phyloP scores from a whole-genome alignment of 2,888 invertebrate genomes.

The Scaptomyza parva region DNA sequence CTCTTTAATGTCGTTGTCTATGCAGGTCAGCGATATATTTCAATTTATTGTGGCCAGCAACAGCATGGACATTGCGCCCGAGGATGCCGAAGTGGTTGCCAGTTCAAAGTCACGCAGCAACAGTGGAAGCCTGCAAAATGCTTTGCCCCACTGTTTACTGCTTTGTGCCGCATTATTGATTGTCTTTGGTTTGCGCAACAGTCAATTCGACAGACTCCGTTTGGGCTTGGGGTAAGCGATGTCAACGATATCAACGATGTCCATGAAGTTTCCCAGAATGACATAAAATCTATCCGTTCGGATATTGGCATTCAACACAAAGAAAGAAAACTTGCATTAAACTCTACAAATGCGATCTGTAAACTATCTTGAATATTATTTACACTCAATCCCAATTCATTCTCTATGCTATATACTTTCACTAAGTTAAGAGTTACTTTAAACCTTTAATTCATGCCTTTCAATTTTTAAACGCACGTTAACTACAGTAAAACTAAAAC shows the following conservation, averaged over 20 bases:
- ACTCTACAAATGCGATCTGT: constrained; percentile 8
- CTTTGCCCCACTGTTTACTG: constrained; percentile 53
- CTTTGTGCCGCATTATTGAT: constrained; percentile 57
- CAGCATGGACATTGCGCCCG: constrained; percentile 83
- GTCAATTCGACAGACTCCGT: constrained; percentile 65
- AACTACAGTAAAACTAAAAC: constrained; percentile 46
- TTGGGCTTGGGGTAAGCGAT: constrained; percentile 78
- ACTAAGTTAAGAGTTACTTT: constrained; percentile 4
- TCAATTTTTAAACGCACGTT: constrained; percentile 13
- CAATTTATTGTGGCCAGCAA: constrained; percentile 87
- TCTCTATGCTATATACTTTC: constrained; percentile 1
- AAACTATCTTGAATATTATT: constrained; percentile 17
- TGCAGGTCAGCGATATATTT: constrained; percentile 89
- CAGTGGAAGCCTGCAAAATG: constrained; percentile 59
- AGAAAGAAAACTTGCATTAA: constrained; percentile 20
- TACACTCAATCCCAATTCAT: background rate
- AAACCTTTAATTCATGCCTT: background rate
- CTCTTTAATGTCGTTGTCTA: background rate
- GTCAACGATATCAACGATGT: no score
- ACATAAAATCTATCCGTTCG: background rate
- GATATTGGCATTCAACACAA: constrained; percentile 11
- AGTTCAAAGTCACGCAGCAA: constrained; percentile 85
- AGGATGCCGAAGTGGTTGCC: constrained; percentile 85
- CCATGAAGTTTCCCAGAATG: background rate
- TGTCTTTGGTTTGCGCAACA: constrained; percentile 64